These are phyloP conservation scores for Arothron firmamentum DNA, from an alignment of 2,113 vertebrate genomes.

Conservation along the genomic window DNA sequence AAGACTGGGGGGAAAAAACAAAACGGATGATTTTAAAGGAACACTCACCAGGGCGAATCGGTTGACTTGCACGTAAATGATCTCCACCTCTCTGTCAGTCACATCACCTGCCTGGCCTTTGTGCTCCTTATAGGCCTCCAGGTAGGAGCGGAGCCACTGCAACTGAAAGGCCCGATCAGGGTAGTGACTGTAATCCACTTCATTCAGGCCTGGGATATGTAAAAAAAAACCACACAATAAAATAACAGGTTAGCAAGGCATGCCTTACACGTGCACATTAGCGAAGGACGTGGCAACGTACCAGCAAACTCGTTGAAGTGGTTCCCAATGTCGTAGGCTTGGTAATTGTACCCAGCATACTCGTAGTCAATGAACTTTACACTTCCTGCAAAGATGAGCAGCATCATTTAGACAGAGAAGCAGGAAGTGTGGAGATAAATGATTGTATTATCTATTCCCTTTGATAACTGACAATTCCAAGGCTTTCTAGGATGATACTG, in stretches of 20 bases:
- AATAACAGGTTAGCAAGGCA: no score
- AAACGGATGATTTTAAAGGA: not conserved
- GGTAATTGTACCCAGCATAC: conserved; percentile 98
- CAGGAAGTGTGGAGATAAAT: conserved; percentile 13
- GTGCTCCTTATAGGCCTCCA: conserved; percentile 90
- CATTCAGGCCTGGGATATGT: conserved; percentile 83
- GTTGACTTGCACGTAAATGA: conserved; percentile 95
- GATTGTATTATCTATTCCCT: conserved; percentile 56
- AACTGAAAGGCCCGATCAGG: conserved; percentile 83
- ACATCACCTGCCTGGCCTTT: conserved; percentile 83
- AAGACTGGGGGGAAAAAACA: no score
- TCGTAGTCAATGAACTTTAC: conserved; percentile 99
- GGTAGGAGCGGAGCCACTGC: conserved; percentile 89
- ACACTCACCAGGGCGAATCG: conserved; percentile 88
- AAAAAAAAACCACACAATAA: no score
- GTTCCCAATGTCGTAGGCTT: conserved; percentile 98
- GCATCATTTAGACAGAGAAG: conserved; percentile 62
- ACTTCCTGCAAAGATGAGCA: conserved; percentile 83
- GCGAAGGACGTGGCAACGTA: conserved; percentile 32
- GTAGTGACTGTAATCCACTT: conserved; percentile 94
- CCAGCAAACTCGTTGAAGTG: conserved; percentile 99
- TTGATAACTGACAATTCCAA: conserved; percentile 58
- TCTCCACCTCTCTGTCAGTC: conserved; percentile 85
- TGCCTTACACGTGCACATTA: no score
- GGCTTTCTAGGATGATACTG: conserved; percentile 33